Conservation (phyloP, 2,797 vertebrate species). For the Bradypodion ventrale region DNA sequence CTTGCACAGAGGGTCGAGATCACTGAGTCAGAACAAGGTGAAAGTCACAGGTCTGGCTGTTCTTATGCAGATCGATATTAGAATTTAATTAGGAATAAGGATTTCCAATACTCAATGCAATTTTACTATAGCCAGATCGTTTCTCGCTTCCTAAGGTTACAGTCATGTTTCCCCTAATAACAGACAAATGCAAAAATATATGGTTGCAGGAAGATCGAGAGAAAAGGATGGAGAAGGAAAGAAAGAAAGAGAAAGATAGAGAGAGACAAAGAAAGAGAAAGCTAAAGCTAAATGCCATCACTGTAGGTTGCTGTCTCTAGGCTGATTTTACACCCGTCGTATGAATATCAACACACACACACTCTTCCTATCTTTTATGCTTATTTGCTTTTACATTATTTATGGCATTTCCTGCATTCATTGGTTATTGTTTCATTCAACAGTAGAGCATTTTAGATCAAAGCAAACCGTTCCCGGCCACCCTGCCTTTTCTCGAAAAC, state of each 20-base stretch:
- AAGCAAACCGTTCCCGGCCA: slow-evolving; percentile 44
- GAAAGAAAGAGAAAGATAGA: neutral
- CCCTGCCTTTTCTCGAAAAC: neutral
- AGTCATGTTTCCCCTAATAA: slow-evolving; percentile 39
- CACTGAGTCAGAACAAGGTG: no score
- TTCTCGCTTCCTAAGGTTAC: neutral
- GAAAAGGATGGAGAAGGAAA: neutral
- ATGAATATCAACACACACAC: slow-evolving; percentile 40
- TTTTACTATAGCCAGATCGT: neutral
- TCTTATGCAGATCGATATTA: no score
- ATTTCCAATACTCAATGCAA: no score
- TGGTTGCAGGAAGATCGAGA: slow-evolving; percentile 27
- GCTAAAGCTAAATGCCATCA: neutral
- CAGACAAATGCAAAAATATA: neutral
- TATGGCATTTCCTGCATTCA: slow-evolving; percentile 51
- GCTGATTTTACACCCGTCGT: slow-evolving; percentile 34
- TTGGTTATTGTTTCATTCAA: slow-evolving; percentile 62
- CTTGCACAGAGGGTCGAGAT: no score
- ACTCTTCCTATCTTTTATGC: slow-evolving; percentile 13
- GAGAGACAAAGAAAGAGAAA: neutral
- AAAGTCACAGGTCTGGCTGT: no score
- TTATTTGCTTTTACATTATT: slow-evolving; percentile 66
- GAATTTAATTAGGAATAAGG: no score
- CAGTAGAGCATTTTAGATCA: slow-evolving; percentile 60
- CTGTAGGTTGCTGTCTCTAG: slow-evolving; percentile 34